These are phyloP conservation scores for Danio jaintianensis DNA, from an alignment of 2,797 vertebrate species.

Conservation along the genomic window DNA sequence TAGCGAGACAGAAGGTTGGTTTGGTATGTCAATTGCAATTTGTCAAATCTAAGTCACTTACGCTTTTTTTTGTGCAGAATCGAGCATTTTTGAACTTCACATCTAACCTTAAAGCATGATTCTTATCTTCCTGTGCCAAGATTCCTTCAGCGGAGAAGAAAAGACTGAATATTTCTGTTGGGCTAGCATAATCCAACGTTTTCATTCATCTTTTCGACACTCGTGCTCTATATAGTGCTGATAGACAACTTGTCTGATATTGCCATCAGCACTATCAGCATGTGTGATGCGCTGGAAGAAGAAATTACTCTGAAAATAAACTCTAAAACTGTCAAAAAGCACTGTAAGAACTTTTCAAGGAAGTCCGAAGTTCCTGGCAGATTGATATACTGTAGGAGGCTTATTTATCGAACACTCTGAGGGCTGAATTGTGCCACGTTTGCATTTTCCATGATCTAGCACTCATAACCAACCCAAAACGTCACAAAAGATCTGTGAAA, in stretches of 20 bases:
- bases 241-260: conserved; percentile 21
- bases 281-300: conserved; percentile 38
- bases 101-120: conserved; percentile 5
- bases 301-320: conserved; percentile 20
- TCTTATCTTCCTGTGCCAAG: conserved; percentile 13
- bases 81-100: not conserved
- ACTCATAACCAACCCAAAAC: not conserved
- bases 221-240: conserved; percentile 21
- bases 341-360: conserved; percentile 22
- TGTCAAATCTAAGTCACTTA: conserved; percentile 30
- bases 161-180: conserved; percentile 21
- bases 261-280: conserved; percentile 14
- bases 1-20: too few species aligned
- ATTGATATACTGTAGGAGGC: conserved; percentile 8
- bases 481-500: not conserved
- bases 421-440: conserved; percentile 32
- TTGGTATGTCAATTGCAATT: conserved; percentile 36
- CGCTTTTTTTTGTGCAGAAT: not conserved
- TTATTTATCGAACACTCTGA: conserved; percentile 37
- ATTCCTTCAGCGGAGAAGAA: not conserved
- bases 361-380: not conserved
- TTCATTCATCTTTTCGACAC: conserved; percentile 16
- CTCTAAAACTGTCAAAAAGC: conserved; percentile 29
- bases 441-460: not conserved
- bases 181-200: conserved; percentile 24